These are phyloP conservation scores for Cosmia trapezina DNA, from an alignment of 2,888 invertebrate genomes.

Conservation along the genomic window DNA sequence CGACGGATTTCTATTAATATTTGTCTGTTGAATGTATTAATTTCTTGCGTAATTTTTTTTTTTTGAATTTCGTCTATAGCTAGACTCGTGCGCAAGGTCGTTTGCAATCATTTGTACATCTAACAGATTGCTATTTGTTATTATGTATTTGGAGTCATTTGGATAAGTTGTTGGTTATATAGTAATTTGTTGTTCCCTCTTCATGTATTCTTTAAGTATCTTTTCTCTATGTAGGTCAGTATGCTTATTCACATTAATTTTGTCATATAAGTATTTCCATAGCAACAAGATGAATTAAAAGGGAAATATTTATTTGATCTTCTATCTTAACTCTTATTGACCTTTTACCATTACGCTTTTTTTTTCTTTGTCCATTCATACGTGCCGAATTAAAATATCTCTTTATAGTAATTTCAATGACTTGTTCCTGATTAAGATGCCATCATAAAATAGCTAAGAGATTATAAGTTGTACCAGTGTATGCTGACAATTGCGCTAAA, in stretches of 20 bases:
- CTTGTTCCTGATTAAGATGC: conserved; percentile 6
- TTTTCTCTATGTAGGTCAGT: not conserved
- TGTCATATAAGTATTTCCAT: not conserved
- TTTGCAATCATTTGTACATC: not conserved
- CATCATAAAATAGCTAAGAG: not conserved
- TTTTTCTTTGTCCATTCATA: not conserved
- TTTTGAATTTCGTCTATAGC: not conserved
- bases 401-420: not conserved
- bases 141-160: not conserved
- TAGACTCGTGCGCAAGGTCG: conserved; percentile 29
- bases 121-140: not conserved
- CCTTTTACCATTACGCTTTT: not conserved
- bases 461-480: not conserved
- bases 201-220: not conserved
- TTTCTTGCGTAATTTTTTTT: not conserved
- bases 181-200: not conserved
- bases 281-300: not conserved
- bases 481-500: not conserved
- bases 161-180: not conserved
- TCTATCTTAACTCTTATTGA: not conserved
- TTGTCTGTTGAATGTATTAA: not conserved
- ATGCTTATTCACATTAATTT: not conserved
- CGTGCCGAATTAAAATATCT: not conserved
- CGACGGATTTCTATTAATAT: not conserved
- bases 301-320: not conserved